phyloP scores from a whole-genome alignment of 2,113 vertebrate genomes.

The Leucoraja erinaceus region DNA sequence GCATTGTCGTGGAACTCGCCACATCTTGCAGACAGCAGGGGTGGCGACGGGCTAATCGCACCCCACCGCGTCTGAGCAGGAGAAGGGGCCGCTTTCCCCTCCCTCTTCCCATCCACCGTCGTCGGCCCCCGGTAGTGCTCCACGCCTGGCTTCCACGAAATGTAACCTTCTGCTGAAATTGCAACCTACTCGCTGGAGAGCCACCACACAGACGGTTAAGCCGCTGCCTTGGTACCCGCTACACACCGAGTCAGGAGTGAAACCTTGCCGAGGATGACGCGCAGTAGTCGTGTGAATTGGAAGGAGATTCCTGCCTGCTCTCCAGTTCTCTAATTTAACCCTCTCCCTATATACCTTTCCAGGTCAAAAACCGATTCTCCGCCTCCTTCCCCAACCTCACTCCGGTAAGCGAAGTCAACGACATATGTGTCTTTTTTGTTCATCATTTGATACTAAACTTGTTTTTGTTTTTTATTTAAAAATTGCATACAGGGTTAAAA shows the following conservation, averaged over 20 bases:
- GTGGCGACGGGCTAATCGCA: background rate
- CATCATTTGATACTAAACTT: background rate
- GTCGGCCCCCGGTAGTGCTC: too few relatives aligned
- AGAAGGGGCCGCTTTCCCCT: too few relatives aligned
- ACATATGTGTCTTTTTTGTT: background rate
- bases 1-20: background rate
- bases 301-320: conserved; percentile 8
- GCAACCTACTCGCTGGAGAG: too few relatives aligned
- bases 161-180: too few relatives aligned
- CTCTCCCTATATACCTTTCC: background rate
- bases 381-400: background rate
- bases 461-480: too few relatives aligned
- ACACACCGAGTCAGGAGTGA: background rate
- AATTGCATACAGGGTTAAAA: background rate
- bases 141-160: too few relatives aligned
- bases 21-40: conserved; percentile 6
- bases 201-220: background rate
- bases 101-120: too few relatives aligned
- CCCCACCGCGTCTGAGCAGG: too few relatives aligned
- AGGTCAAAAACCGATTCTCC: background rate
- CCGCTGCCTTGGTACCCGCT: conserved; percentile 28
- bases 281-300: background rate
- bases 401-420: background rate
- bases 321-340: background rate
- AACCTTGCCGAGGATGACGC: conserved; percentile 29